Conservation (phyloP, 2,888 invertebrate genomes). For the Endomychus coccineus region DNA sequence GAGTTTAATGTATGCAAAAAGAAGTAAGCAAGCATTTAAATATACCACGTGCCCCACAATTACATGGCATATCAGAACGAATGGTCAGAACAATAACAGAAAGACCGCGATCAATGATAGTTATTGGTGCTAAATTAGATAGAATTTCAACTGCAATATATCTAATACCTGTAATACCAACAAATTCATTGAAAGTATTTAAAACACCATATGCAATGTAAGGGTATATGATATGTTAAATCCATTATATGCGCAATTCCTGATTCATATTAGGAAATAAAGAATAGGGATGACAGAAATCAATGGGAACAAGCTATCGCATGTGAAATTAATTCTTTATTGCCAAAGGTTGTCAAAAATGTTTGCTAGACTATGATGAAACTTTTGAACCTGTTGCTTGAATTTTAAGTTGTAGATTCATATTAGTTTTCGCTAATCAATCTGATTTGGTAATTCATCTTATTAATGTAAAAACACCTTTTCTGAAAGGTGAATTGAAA, state of each 20-base stretch:
- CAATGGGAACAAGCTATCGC: constrained; percentile 19
- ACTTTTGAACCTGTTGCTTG: constrained; percentile 7
- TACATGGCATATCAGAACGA: constrained; percentile 35
- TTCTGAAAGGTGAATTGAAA: constrained; percentile 4
- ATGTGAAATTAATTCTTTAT: constrained; percentile 19
- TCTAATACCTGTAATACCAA: constrained; percentile 32
- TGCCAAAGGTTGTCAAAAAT: constrained; percentile 8
- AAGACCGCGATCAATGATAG: constrained; percentile 32
- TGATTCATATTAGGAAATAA: constrained; percentile 16
- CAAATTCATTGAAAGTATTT: constrained; percentile 24
- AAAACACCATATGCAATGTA: constrained; percentile 36
- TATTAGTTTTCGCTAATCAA: too few relatives aligned
- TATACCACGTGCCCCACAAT: constrained; percentile 35
- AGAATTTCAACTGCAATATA: constrained; percentile 27
- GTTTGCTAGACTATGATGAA: constrained; percentile 7
- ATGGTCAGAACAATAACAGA: constrained; percentile 36
- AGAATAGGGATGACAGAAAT: constrained; percentile 15
- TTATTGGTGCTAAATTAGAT: constrained; percentile 25
- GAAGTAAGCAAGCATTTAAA: constrained; percentile 34
- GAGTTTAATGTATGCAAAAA: constrained; percentile 28
- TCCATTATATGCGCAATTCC: constrained; percentile 9
- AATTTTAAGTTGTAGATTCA: constrained; percentile 4
- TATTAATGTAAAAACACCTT: constrained; percentile 7
- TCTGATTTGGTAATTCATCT: too few relatives aligned
- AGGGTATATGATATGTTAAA: not conserved